These are phyloP conservation scores for Columba livia DNA, from an alignment of 2,113 vertebrate species.

Conservation along the genomic window DNA sequence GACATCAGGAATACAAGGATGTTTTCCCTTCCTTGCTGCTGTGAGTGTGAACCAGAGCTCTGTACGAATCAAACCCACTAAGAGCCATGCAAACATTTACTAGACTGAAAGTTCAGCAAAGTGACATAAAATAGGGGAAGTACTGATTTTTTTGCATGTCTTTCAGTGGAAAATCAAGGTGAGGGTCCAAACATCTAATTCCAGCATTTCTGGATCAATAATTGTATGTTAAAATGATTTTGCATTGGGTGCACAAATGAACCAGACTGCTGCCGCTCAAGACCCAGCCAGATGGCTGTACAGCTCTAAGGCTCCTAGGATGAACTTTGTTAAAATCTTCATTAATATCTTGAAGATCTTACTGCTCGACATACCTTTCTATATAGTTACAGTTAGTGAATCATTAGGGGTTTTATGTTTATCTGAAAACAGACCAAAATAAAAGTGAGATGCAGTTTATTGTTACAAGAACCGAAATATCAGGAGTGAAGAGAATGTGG, in stretches of 20 bases:
- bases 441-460: neutral
- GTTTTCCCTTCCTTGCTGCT: neutral
- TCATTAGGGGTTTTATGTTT: neutral
- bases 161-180: neutral
- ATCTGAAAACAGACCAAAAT: neutral
- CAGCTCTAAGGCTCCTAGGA: neutral
- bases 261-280: neutral
- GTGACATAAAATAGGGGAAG: neutral
- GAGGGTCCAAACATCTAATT: neutral
- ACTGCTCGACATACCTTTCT: neutral
- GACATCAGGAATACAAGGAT: neutral
- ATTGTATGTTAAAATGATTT: neutral
- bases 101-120: neutral
- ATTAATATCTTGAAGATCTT: neutral
- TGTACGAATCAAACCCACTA: rapidly evolving
- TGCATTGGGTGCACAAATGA: neutral
- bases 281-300: neutral
- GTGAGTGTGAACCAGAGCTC: neutral
- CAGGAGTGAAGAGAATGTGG: neutral
- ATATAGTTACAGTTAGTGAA: neutral
- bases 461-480: neutral
- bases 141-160: neutral
- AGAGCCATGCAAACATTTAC: neutral
- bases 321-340: neutral
- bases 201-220: neutral